These are phyloP conservation scores for Tetragnatha montana DNA, from an alignment of 2,888 invertebrate genomes.

Conservation along the genomic window DNA sequence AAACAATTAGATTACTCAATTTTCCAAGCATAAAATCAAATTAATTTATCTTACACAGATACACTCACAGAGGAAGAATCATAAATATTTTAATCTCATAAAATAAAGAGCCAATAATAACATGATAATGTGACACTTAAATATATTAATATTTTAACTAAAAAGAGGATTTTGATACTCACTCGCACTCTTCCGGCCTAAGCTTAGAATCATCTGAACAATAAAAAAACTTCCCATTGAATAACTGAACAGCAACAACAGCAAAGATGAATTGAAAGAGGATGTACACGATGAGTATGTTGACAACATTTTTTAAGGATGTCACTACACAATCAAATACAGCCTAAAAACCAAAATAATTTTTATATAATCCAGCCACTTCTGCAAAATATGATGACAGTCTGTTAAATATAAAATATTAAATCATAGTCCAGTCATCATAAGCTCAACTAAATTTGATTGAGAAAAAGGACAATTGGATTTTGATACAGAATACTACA, in stretches of 20 bases:
- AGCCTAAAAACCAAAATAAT: conserved; percentile 81
- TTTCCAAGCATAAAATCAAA: too few relatives aligned
- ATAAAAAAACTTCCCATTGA: conserved; percentile 99
- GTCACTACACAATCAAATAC: conserved; percentile 99
- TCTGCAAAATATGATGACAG: too few relatives aligned
- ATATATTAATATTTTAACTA: neutral
- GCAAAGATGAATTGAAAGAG: conserved; percentile 99
- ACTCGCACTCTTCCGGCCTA: conserved; percentile 96
- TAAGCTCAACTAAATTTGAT: too few relatives aligned
- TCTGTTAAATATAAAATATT: too few relatives aligned
- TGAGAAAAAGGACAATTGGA: too few relatives aligned
- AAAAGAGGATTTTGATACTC: conserved; percentile 79
- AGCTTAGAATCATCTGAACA: conserved; percentile 99
- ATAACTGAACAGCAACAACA: conserved; percentile 99
- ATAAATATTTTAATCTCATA: neutral
- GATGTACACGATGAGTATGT: conserved; percentile 99
- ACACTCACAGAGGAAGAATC: too few relatives aligned
- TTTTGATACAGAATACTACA: too few relatives aligned
- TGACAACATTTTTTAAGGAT: conserved; percentile 99
- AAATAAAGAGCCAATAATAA: neutral
- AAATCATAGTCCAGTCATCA: too few relatives aligned
- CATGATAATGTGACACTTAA: neutral
- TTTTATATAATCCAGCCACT: too few relatives aligned
- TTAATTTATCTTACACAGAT: too few relatives aligned
- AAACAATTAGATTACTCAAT: too few relatives aligned